phyloP scores from a whole-genome alignment of 2,888 invertebrate species.

The Lacanobia oleracea region DNA sequence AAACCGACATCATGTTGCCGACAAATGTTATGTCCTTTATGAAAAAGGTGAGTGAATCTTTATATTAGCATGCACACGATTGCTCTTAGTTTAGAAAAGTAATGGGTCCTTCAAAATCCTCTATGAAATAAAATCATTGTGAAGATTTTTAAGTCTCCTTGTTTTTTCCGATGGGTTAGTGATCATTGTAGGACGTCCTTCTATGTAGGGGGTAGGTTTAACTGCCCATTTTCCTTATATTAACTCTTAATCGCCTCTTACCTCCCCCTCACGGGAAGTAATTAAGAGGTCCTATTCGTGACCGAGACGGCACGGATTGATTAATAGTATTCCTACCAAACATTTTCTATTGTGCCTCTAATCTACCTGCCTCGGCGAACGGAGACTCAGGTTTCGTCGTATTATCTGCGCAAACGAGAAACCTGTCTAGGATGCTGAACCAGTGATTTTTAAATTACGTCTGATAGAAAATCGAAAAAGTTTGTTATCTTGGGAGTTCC shows the following conservation, averaged over 20 bases:
- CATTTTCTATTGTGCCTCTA: constrained; percentile 51
- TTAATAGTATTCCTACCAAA: constrained; percentile 49
- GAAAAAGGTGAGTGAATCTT: constrained; percentile 94
- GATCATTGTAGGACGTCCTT: constrained; percentile 8
- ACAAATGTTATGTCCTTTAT: constrained; percentile 97
- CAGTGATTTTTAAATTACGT: constrained; percentile 15
- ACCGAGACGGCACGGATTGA: constrained; percentile 62
- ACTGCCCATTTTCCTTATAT: constrained; percentile 39
- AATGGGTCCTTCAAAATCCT: not conserved
- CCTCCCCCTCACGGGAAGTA: constrained; percentile 38
- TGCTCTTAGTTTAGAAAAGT: not conserved
- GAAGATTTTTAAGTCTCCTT: not conserved
- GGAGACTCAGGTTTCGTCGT: constrained; percentile 26
- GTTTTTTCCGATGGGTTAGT: not conserved
- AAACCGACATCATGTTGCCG: constrained; percentile 94
- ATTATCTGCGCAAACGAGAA: constrained; percentile 33
- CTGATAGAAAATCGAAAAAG: constrained; percentile 2
- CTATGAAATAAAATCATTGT: not conserved
- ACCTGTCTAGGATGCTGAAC: constrained; percentile 22
- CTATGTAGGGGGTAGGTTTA: constrained; percentile 25
- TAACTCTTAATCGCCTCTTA: constrained; percentile 39
- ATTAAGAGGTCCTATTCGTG: constrained; percentile 47
- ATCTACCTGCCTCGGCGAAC: constrained; percentile 32
- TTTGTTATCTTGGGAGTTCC: constrained; percentile 10
- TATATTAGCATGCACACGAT: constrained; percentile 8